Evolutionary conservation across 2,113 vertebrate species (phyloP).

Genomic region (Hippocampus mohnikei): DNA sequence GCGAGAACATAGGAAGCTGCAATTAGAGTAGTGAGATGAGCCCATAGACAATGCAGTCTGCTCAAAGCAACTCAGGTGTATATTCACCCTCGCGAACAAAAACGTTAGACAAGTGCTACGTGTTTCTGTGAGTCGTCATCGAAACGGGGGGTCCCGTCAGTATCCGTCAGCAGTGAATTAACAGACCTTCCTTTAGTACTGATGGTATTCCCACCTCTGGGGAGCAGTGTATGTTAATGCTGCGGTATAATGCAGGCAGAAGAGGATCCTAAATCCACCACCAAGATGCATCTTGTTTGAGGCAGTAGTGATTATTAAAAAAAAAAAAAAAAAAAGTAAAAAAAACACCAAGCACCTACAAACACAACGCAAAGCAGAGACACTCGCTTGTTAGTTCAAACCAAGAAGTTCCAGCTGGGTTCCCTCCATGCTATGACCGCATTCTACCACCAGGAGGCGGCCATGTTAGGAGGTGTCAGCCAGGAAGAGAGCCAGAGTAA

Average conservation of each 20-base stretch:
- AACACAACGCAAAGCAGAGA: neutral
- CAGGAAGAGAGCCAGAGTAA: constrained; percentile 63
- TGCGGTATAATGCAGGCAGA: constrained; percentile 27
- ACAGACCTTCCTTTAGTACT: too few relatives aligned
- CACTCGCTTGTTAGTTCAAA: constrained; percentile 2
- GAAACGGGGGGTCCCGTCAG: too few relatives aligned
- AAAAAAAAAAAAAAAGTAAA: too few relatives aligned
- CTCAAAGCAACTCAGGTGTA: too few relatives aligned
- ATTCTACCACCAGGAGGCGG: constrained; percentile 45
- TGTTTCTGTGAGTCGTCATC: too few relatives aligned
- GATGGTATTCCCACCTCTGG: too few relatives aligned
- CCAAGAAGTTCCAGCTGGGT: neutral
- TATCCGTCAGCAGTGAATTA: too few relatives aligned
- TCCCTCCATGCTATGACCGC: neutral
- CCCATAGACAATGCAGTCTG: too few relatives aligned
- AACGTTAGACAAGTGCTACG: too few relatives aligned
- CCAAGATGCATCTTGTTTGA: constrained; percentile 7
- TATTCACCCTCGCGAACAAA: too few relatives aligned
- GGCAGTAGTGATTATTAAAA: neutral
- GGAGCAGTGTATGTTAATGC: neutral
- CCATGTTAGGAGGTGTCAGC: constrained; percentile 69
- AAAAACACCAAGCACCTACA: constrained; percentile 12
- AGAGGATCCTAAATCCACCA: constrained; percentile 24
- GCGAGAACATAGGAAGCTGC: too few relatives aligned
- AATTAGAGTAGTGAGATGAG: too few relatives aligned